phyloP scores from a whole-genome alignment of 2,888 invertebrate genomes.

The Drosophila acutilabella region DNA sequence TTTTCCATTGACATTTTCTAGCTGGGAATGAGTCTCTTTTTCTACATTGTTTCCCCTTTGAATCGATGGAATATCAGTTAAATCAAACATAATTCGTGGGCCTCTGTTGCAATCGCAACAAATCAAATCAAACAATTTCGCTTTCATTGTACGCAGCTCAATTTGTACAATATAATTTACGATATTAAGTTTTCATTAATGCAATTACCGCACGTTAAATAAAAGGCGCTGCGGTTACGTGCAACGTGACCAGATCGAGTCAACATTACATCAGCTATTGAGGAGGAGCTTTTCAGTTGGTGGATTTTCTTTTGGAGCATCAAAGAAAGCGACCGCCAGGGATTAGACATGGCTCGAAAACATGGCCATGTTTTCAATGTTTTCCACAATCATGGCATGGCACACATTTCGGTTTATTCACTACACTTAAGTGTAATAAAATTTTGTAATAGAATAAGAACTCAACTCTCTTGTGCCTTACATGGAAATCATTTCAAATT shows the following conservation, averaged over 20 bases:
- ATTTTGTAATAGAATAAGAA: constrained; percentile 71
- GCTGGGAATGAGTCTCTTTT: constrained; percentile 11
- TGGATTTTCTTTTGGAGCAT: constrained; percentile 34
- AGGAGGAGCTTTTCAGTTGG: constrained; percentile 26
- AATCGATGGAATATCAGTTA: constrained; percentile 56
- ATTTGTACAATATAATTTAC: constrained; percentile 77
- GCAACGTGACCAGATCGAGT: constrained; percentile 76
- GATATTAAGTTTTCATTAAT: constrained; percentile 79
- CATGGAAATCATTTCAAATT: constrained; percentile 66
- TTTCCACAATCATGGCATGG: constrained; percentile 46
- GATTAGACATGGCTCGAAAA: constrained; percentile 67
- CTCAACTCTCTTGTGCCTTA: constrained; percentile 33
- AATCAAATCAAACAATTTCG: constrained; percentile 75
- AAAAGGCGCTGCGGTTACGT: constrained; percentile 78
- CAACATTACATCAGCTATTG: constrained; percentile 72
- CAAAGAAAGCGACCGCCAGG: constrained; percentile 66
- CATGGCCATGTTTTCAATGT: background rate
- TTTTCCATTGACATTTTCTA: constrained; percentile 48
- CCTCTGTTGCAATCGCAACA: constrained; percentile 33
- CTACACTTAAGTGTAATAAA: constrained; percentile 73
- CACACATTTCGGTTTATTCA: constrained; percentile 68
- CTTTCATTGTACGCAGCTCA: constrained; percentile 78
- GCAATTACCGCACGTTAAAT: constrained; percentile 76
- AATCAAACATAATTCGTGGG: constrained; percentile 29
- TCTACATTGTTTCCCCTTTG: background rate